These are phyloP conservation scores for Acanthisitta chloris DNA, from an alignment of 2,113 vertebrate species.

Conservation along the genomic window DNA sequence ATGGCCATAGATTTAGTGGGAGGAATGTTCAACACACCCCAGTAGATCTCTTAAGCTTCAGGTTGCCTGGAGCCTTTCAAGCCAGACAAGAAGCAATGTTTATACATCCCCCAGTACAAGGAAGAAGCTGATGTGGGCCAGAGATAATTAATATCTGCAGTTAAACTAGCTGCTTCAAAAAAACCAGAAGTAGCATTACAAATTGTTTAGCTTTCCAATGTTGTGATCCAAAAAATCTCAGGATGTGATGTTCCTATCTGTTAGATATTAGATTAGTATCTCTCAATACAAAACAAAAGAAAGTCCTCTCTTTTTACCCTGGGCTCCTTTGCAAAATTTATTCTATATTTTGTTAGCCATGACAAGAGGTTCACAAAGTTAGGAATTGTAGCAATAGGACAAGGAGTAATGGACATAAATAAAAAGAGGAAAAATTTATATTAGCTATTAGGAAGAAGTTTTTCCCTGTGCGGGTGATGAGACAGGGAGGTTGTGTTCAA, in stretches of 20 bases:
- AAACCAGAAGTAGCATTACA: neutral
- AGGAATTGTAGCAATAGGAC: no score
- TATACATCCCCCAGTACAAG: neutral
- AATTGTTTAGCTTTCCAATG: neutral
- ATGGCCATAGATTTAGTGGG: neutral
- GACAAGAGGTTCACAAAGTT: neutral
- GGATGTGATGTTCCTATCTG: neutral
- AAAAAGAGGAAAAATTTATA: no score
- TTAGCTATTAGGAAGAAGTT: no score
- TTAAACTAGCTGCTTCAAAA: neutral
- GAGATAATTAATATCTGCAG: neutral
- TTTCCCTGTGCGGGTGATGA: no score
- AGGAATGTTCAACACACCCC: neutral
- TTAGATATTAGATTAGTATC: neutral
- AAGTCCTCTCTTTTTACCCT: neutral
- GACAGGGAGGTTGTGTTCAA: no score
- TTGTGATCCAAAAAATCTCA: neutral
- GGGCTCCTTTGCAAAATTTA: neutral
- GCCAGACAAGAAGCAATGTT: neutral
- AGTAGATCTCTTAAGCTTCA: neutral
- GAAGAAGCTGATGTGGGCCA: neutral
- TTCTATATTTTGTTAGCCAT: neutral
- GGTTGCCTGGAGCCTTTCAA: conserved; percentile 4
- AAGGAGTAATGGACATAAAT: no score
- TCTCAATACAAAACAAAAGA: neutral